A percentile compares a stretch with the other conserved stretches of the same genome.
These are phyloP conservation scores for Drosophila gunungcola DNA, from an alignment of 1,140 invertebrate species.

Conservation along the genomic window DNA sequence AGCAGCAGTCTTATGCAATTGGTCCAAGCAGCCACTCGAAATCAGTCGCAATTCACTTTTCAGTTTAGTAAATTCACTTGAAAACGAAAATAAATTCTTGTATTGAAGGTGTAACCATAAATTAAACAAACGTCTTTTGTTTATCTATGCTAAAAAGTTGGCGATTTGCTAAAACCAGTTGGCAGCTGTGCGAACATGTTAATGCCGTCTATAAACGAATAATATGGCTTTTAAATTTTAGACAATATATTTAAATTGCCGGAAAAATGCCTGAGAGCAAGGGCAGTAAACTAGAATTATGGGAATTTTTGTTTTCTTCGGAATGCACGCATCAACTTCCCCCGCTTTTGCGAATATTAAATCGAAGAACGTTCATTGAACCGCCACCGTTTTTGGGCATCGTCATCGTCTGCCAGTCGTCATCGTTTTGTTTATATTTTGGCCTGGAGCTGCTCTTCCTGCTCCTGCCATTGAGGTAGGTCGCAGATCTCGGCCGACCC, in stretches of 20 bases:
- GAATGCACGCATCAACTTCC: slow-evolving; percentile 3
- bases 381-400: slow-evolving; percentile 40
- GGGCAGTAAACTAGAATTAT: slow-evolving; percentile 18
- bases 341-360: slow-evolving; percentile 22
- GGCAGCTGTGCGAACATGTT: slow-evolving; percentile 6
- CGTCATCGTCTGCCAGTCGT: slow-evolving; percentile 39
- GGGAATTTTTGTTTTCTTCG: slow-evolving; percentile 1
- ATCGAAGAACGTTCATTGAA: slow-evolving; percentile 74
- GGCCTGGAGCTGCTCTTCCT: slow-evolving; percentile 35
- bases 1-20: neutral
- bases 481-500: slow-evolving; percentile 66
- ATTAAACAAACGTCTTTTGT: slow-evolving; percentile 1
- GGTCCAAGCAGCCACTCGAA: slow-evolving; percentile 4
- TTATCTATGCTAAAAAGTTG: slow-evolving; percentile 26
- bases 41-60: neutral
- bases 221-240: slow-evolving; percentile 17
- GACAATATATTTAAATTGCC: slow-evolving; percentile 8
- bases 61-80: neutral
- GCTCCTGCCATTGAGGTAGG: slow-evolving; percentile 78
- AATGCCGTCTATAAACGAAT: neutral
- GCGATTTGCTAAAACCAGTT: slow-evolving; percentile 31
- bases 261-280: slow-evolving; percentile 13
- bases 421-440: slow-evolving; percentile 43
- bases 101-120: slow-evolving; percentile 12
- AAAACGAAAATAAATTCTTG: neutral